Percentiles rank a stretch among this genome's conserved stretches.
These are phyloP conservation scores for Drosophila lacicola DNA, from an alignment of 2,888 invertebrate genomes.

Conservation along the genomic window DNA sequence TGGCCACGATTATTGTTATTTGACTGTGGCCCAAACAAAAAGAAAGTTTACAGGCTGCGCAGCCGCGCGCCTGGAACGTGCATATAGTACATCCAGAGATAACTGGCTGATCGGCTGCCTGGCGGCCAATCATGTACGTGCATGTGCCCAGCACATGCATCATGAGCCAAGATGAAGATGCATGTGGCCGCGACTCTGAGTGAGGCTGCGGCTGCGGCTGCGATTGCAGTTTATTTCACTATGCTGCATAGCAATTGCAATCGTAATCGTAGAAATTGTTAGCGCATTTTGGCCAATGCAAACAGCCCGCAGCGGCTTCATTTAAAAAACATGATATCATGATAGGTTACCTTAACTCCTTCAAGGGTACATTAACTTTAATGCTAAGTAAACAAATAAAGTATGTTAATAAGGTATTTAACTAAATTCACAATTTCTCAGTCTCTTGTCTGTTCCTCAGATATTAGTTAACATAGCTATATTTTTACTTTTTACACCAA, in stretches of 20 bases:
- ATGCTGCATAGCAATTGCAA: conserved; percentile 67
- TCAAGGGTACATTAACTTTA: conserved; percentile 4
- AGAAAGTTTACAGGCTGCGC: conserved; percentile 60
- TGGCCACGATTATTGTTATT: conserved; percentile 82
- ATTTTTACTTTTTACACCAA: no score
- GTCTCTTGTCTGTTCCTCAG: no score
- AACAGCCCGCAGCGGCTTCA: conserved; percentile 74
- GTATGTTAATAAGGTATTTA: neutral
- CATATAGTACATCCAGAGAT: conserved; percentile 43
- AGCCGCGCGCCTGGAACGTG: conserved; percentile 36
- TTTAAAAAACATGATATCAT: conserved; percentile 74
- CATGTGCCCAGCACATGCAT: conserved; percentile 71
- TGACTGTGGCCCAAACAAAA: conserved; percentile 54
- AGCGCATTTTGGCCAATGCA: conserved; percentile 81
- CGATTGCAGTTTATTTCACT: conserved; percentile 61
- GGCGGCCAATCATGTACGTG: conserved; percentile 80
- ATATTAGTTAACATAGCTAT: no score
- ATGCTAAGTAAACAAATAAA: neutral
- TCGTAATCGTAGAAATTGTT: conserved; percentile 79
- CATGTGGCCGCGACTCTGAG: conserved; percentile 51
- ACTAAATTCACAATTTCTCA: no score
- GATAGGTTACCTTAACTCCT: conserved; percentile 34
- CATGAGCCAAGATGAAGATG: conserved; percentile 70
- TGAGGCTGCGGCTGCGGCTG: conserved; percentile 5
- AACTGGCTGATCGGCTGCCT: conserved; percentile 55